These are phyloP conservation scores for Lepus townsendii DNA, from an alignment of 2,797 vertebrate species.

Conservation along the genomic window DNA sequence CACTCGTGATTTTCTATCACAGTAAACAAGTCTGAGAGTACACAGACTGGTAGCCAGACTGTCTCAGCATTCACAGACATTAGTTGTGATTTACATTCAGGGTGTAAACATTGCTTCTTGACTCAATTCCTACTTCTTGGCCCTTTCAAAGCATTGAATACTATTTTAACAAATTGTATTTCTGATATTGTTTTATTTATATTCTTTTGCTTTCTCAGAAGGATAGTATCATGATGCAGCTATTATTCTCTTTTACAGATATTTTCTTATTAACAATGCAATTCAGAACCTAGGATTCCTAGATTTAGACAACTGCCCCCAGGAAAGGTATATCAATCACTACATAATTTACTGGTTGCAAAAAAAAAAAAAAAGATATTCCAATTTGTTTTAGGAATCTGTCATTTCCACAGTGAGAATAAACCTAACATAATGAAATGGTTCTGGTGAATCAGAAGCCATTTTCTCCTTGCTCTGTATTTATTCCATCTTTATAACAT, in stretches of 20 bases:
- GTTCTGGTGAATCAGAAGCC: conserved; percentile 44
- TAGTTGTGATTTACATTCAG: neutral
- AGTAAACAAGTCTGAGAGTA: conserved; percentile 19
- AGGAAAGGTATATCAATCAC: neutral
- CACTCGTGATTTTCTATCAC: neutral
- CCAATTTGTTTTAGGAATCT: conserved; percentile 57
- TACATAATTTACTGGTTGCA: conserved; percentile 39
- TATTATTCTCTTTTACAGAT: conserved; percentile 16
- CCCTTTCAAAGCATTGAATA: neutral
- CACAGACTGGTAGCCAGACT: neutral
- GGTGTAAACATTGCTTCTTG: neutral
- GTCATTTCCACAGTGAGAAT: conserved; percentile 1
- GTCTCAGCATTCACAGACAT: neutral
- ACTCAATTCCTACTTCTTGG: conserved; percentile 46
- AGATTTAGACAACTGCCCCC: conserved; percentile 7
- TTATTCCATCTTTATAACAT: conserved; percentile 65
- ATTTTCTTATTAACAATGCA: conserved; percentile 53
- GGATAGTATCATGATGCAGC: neutral
- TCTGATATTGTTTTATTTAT: conserved; percentile 6
- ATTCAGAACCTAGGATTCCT: conserved; percentile 28
- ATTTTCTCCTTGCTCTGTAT: neutral
- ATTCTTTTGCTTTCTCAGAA: conserved; percentile 28
- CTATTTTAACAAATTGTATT: conserved; percentile 31
- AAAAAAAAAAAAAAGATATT: conserved; percentile 48
- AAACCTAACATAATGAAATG: conserved; percentile 47